phyloP scores from a whole-genome alignment of 2,113 vertebrate genomes.

The Halcyon malimbica region DNA sequence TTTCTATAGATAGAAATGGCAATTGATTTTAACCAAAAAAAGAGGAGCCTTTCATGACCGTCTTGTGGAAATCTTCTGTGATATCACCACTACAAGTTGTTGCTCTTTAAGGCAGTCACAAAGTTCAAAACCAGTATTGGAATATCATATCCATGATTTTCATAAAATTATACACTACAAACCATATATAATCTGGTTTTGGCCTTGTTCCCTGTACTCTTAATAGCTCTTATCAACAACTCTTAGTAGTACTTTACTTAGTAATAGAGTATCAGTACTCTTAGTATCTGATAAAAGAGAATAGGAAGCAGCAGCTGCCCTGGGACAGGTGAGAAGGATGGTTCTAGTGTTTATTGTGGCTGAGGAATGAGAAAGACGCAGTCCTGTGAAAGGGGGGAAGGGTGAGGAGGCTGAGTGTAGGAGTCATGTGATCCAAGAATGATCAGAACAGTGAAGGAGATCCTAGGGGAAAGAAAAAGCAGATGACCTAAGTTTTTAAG shows the following conservation, averaged over 20 bases:
- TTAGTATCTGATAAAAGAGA: neutral
- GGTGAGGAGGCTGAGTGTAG: accelerated
- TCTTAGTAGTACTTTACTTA: neutral
- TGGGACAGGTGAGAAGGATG: neutral
- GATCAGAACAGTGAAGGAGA: neutral
- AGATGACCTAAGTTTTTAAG: neutral
- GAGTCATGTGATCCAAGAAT: neutral
- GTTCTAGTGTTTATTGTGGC: neutral
- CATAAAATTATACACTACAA: neutral
- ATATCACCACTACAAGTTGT: neutral
- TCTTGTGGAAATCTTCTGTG: neutral
- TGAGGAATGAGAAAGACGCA: neutral
- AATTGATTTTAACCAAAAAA: neutral
- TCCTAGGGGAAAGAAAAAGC: neutral
- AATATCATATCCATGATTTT: neutral
- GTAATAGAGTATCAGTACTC: neutral
- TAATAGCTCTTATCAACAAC: neutral
- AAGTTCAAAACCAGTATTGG: neutral
- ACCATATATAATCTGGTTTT: neutral
- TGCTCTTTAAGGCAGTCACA: neutral
- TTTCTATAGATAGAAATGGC: neutral
- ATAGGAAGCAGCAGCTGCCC: neutral
- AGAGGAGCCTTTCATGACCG: accelerated
- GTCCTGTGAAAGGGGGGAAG: neutral
- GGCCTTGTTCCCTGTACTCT: neutral